These are phyloP conservation scores for Temnothorax unifasciatus DNA, from an alignment of 2,888 invertebrate genomes.

Conservation along the genomic window DNA sequence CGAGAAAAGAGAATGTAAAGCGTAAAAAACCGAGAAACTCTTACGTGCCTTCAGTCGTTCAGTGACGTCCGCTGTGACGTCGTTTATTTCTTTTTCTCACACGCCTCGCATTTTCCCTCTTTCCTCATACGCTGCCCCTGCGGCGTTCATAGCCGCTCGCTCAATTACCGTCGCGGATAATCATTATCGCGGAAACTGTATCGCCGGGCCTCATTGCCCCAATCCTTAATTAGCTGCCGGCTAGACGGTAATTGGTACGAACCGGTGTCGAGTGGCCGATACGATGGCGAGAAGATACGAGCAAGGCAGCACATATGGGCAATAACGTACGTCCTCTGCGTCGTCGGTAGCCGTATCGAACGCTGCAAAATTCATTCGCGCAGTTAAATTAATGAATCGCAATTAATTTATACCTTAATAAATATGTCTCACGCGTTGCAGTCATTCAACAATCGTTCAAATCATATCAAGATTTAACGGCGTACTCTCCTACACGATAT, in stretches of 20 bases:
- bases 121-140: conserved; percentile 58
- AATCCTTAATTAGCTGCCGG: conserved; percentile 83
- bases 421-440: neutral
- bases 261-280: conserved; percentile 75
- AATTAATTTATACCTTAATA: neutral
- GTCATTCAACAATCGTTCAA: neutral
- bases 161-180: conserved; percentile 83
- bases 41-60: neutral
- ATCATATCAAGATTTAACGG: neutral
- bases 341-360: neutral
- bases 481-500: neutral
- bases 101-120: conserved; percentile 33
- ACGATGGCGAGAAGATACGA: conserved; percentile 70
- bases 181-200: conserved; percentile 83
- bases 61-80: neutral
- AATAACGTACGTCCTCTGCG: conserved; percentile 14
- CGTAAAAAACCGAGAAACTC: neutral
- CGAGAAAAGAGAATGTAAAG: neutral
- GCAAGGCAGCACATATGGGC: conserved; percentile 66
- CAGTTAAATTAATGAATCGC: neutral
- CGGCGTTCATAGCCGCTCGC: conserved; percentile 74
- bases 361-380: conserved; percentile 8
- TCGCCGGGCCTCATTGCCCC: conserved; percentile 83
- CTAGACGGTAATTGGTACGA: conserved; percentile 82
- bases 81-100: conserved; percentile 25